Base-by-base conservation (phyloP, 30 jellyfish, hydroid and myxozoan species). In the Rhopilema esculentum region DNA sequence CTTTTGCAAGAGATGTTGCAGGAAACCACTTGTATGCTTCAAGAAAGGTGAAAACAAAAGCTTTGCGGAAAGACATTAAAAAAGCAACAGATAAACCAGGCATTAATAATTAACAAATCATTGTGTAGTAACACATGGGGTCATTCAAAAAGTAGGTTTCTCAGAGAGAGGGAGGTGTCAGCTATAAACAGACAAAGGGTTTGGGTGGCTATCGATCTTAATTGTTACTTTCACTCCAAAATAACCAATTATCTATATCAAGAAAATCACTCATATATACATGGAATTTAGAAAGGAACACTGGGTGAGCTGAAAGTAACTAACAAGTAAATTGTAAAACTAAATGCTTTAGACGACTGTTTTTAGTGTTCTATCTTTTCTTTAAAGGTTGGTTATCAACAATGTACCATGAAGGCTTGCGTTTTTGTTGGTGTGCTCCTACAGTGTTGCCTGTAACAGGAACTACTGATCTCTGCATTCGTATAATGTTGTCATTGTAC, bases 401-500 rank as follows among this genome's bases (percentile, higher is more conserved):
- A 52, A 12, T n/a, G 31, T 64, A 49, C 91, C 88, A 82, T 20
- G 87, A 82, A 19, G 69, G 88, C 30, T 82, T 33, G 61, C 91
- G 63, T 40, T 82, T 82, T 69, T 82, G 66, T 20, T 48, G 32
- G 85, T 82, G 75, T 49, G 85, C 29, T 70, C 91, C 91, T 66
- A 26, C 49, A 21, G 85, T 66, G 85, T 66, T 68, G 51, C 91
- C 91, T 48, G 88, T 66, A 27, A 82, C 91, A 48, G 88, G 91
- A 66, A 79, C 87, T 24, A 82, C 53, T 18, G 86, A 82, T 49
- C 91, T 28, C 66, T 82, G 91, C 91, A 82, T 82, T 27, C 86
- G 87, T 18, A 82, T 66, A 79, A 87, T 82, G 51, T 82, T 82
- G 51, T 49, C 66, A 23, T 82, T 33, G 75, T 68, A 82, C 0